Base-by-base conservation (phyloP, 2,797 vertebrate genomes). In the Gymnodraco acuticeps region DNA sequence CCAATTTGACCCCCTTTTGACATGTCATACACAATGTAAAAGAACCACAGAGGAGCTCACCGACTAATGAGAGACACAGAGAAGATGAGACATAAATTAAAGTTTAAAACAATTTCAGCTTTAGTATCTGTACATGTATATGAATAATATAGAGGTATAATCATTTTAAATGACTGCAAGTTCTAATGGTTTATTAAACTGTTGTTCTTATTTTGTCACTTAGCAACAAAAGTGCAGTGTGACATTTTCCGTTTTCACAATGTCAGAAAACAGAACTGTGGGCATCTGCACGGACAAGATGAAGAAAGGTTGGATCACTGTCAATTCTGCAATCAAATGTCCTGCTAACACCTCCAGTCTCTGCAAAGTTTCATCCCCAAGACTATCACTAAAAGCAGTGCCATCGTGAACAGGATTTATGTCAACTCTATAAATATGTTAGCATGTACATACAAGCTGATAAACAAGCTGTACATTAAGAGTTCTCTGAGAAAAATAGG, bases 1-100 rank as follows among this genome's bases (percentile, higher is more conserved):
- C 81, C 71, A 78, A 50, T 45, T 53, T 85, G 83, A 87, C 78
- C 84, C 73, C 51, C 59, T 66, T 75, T 70, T 68, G 59, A 77
- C 68, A 62, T 59, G 70, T 68, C 56, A 70, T 13, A 64, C 65
- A 73, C 63, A 14, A 78, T 78, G 77, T 70, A 77, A 86, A 91
- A 80, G 33, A 80, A 74, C 73, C 58, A n/a, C 43, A 66, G 38
- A 59, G 58, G 63, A 27, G 73, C 66, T 58, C 50, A 62, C 64
- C 9, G 52, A 55, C 51, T 67, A 45, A 65, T 76, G 75, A 66
- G 55, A 66, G 20, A 15, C 19, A 63, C 38, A n/a, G 10, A 60
- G 15, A 48, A n/a, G 19, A 16, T 11, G 27, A 45, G 14, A 67
- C 27, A 31, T 2, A 8, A 13, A 19, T n/a, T 20, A 38, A 4